Conservation (phyloP, 2,888 invertebrate species). For the Pyralis farinalis region DNA sequence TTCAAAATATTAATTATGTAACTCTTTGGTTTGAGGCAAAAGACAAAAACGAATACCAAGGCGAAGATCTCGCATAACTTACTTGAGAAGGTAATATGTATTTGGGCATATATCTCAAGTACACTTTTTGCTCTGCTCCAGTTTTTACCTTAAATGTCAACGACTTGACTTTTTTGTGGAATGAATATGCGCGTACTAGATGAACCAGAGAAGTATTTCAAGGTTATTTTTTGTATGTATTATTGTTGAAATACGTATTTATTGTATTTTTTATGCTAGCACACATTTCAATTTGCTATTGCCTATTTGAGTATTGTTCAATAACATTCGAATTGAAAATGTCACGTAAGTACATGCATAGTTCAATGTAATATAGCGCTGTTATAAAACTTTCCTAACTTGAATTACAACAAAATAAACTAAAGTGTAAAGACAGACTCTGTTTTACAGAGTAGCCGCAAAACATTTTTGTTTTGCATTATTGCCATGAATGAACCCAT, state of each 20-base stretch:
- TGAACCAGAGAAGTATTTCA: conserved; percentile 13
- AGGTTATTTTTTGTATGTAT: conserved; percentile 13
- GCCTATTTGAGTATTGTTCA: background rate
- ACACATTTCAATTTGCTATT: background rate
- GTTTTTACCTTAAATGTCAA: conserved; percentile 31
- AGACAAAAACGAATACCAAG: background rate
- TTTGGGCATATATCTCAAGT: conserved; percentile 3
- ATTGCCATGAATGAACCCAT: too few species aligned
- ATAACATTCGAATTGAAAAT: background rate
- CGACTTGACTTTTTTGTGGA: conserved; percentile 25
- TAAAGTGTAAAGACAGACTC: too few species aligned
- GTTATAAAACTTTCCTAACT: too few species aligned
- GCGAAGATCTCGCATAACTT: background rate
- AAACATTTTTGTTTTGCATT: too few species aligned
- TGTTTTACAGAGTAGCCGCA: too few species aligned
- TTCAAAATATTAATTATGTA: too few species aligned
- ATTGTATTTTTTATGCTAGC: background rate
- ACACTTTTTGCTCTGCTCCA: conserved; percentile 16
- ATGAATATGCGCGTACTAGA: conserved; percentile 17
- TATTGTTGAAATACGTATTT: background rate
- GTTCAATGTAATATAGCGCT: too few species aligned
- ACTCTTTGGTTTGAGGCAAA: background rate
- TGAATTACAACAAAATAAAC: too few species aligned
- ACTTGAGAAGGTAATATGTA: background rate
- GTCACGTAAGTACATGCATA: too few species aligned